phyloP scores from a whole-genome alignment of 1,140 invertebrate species.

The Neotoxoptera formosana region DNA sequence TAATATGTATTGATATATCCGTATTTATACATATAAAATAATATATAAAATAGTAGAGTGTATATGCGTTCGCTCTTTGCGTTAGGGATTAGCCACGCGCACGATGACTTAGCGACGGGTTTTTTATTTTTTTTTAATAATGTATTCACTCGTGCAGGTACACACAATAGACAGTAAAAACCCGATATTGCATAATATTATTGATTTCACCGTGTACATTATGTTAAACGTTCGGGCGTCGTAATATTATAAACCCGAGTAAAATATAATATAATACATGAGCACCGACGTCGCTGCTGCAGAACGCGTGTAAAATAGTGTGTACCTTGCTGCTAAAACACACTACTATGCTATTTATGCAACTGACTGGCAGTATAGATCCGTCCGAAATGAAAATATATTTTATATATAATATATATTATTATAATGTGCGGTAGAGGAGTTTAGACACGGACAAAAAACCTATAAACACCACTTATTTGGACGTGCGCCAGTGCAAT shows the following conservation, averaged over 20 bases:
- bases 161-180: background rate
- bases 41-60: background rate
- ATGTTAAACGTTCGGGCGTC: background rate
- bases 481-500: background rate
- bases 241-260: background rate
- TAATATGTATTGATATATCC: background rate
- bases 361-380: background rate
- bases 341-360: background rate
- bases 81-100: background rate
- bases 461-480: background rate
- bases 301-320: background rate
- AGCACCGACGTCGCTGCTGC: background rate
- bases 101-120: background rate
- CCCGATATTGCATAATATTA: background rate
- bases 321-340: background rate
- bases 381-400: background rate
- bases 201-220: background rate
- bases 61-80: background rate
- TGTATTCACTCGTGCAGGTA: background rate
- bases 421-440: background rate
- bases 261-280: background rate
- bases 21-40: background rate
- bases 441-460: background rate
- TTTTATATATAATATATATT: background rate
- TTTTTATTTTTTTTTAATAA: background rate